These are phyloP conservation scores for Opisthocomus hoazin DNA, from an alignment of 2,113 vertebrate genomes.

Conservation along the genomic window DNA sequence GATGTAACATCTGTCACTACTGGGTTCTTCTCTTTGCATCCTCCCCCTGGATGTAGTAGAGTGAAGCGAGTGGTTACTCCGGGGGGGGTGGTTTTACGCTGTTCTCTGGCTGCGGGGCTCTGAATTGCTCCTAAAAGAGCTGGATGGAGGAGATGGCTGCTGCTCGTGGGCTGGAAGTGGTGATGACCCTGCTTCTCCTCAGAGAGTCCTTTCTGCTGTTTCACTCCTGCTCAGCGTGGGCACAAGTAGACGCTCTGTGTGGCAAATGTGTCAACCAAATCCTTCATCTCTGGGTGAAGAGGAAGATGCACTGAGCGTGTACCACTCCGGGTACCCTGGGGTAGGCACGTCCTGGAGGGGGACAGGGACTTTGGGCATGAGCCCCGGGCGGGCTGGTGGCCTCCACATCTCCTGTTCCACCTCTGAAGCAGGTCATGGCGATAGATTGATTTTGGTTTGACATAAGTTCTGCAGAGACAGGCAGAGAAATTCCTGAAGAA, in stretches of 20 bases:
- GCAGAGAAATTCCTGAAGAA: neutral
- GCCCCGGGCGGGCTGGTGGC: neutral
- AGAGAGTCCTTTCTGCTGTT: neutral
- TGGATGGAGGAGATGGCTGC: neutral
- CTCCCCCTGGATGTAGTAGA: neutral
- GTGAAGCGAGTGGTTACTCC: neutral
- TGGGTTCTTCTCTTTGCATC: neutral
- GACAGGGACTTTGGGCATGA: accelerated
- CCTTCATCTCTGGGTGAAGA: neutral
- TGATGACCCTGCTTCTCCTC: neutral
- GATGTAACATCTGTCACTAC: neutral
- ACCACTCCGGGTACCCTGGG: too few relatives aligned
- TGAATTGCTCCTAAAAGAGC: neutral
- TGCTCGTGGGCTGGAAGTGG: neutral
- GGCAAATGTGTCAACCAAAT: neutral
- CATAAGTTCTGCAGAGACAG: accelerated
- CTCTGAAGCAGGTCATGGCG: neutral
- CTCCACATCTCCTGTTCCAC: neutral
- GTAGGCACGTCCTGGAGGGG: accelerated
- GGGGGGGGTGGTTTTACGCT: neutral
- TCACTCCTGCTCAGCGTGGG: accelerated
- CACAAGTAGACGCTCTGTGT: accelerated
- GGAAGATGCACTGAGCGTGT: neutral
- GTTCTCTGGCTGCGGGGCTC: neutral
- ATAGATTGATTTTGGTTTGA: neutral